These are phyloP conservation scores for Spodoptera exigua DNA, from an alignment of 2,888 invertebrate species.

Conservation along the genomic window DNA sequence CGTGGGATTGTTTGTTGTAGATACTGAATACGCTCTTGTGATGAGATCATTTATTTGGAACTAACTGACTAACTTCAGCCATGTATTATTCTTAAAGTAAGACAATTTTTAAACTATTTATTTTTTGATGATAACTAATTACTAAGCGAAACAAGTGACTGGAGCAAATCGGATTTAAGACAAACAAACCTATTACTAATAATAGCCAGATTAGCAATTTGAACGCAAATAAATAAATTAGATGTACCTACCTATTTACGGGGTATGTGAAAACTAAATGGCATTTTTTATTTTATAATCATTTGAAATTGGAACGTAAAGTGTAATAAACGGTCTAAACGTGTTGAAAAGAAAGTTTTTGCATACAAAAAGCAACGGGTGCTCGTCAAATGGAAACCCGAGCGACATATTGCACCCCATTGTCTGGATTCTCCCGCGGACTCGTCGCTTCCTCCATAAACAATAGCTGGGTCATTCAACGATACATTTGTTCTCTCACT, in stretches of 20 bases:
- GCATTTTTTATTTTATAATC: background rate
- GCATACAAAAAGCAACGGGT: conserved; percentile 22
- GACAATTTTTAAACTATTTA: too few species aligned
- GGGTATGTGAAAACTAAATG: background rate
- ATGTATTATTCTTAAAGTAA: too few species aligned
- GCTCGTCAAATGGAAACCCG: conserved; percentile 23
- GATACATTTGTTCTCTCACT: conserved; percentile 33
- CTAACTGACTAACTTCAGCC: too few species aligned
- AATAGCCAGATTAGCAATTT: too few species aligned
- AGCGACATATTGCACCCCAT: conserved; percentile 38
- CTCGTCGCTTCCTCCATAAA: conserved; percentile 53
- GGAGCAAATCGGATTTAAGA: too few species aligned
- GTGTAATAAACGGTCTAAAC: background rate
- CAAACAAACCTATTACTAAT: too few species aligned
- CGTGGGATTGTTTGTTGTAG: conserved; percentile 7
- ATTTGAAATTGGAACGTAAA: background rate
- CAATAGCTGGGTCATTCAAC: conserved; percentile 54
- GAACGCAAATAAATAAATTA: too few species aligned
- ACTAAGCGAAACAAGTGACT: too few species aligned
- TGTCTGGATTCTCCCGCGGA: conserved; percentile 37
- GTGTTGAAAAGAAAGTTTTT: conserved; percentile 22
- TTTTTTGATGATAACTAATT: too few species aligned
- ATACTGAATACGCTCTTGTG: background rate
- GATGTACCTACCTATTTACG: too few species aligned
- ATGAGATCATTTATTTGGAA: background rate